These are phyloP conservation scores for Papilio xuthus DNA, from an alignment of 1,140 invertebrate species.

Conservation along the genomic window DNA sequence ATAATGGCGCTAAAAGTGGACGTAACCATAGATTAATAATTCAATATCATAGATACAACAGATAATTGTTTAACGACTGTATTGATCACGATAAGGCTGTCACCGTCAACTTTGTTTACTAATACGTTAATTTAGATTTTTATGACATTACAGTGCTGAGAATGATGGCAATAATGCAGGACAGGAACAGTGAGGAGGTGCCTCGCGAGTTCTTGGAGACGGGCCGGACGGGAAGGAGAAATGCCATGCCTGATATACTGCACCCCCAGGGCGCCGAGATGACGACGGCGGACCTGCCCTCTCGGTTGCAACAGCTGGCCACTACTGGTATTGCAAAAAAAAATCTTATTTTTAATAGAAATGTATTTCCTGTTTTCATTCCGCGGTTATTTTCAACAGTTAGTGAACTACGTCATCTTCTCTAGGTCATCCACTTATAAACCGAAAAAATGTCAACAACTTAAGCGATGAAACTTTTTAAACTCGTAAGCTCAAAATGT, in stretches of 20 bases:
- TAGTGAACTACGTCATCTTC: neutral
- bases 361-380: neutral
- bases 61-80: conserved; percentile 26
- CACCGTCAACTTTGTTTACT: neutral
- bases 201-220: conserved; percentile 88
- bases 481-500: neutral
- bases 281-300: conserved; percentile 87
- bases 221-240: conserved; percentile 89
- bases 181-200: conserved; percentile 76
- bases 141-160: conserved; percentile 72
- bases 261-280: conserved; percentile 83
- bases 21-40: conserved; percentile 22
- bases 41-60: conserved; percentile 34
- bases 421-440: conserved; percentile 4
- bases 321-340: conserved; percentile 65
- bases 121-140: conserved; percentile 21
- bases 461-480: neutral
- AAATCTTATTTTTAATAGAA: neutral
- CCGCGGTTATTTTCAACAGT: neutral
- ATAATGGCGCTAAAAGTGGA: conserved; percentile 34
- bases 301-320: conserved; percentile 82
- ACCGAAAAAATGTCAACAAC: conserved; percentile 9
- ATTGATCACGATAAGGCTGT: conserved; percentile 27
- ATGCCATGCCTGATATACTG: conserved; percentile 90
- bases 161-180: conserved; percentile 82